Base-by-base conservation (phyloP, 2,888 invertebrate genomes). In the Drosophila rubida region DNA sequence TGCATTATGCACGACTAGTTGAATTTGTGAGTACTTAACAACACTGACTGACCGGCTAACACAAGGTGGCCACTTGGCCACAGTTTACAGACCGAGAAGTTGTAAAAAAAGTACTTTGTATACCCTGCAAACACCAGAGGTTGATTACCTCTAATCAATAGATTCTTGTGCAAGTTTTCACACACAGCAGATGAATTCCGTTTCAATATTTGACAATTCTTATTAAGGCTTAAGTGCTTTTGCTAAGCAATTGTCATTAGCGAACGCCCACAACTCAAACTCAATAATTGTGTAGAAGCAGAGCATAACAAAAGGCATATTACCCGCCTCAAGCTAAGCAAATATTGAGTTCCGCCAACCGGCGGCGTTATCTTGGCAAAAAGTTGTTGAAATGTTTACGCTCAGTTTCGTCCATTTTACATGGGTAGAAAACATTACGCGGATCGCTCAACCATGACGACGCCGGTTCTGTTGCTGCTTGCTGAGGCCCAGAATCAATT, bases 331-430 rank as follows among this genome's bases (percentile, higher is more conserved):
- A 19, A 13, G 19, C 8, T 7, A 0, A 13, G 14, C 30, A 49
- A 61, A 27, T 35, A 44, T 39, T 32, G 27, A 53, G 35, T n/a
- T n/a, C 11, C 22, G 11, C 23, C 0, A 23, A 23, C 25, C 22
- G 58, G 45, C 49, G 30, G 58, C 53, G 39, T 50, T 75, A 49
- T 75, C 55, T 60, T 48, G 45, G n/a, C 8, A 5, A 55, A 55
- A 63, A 41, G 48, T 59, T 71, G 85, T 65, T 84, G 85, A 84
- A 87, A 84, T 87, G 67, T 82, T 82, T 78, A 84, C 81, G 81
- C 78, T 82, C 64, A 85, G 87, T 79, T 84, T 81, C 70, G 78
- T 72, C 25, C 77, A 72, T 66, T 77, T 78, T 77, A 75, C 75
- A 75, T 60, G 75, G 71, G 2, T 83, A 62, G 62, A 65, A 80